Base-by-base conservation (phyloP, 2,888 invertebrate genomes). In the Drosophila algonquin region DNA sequence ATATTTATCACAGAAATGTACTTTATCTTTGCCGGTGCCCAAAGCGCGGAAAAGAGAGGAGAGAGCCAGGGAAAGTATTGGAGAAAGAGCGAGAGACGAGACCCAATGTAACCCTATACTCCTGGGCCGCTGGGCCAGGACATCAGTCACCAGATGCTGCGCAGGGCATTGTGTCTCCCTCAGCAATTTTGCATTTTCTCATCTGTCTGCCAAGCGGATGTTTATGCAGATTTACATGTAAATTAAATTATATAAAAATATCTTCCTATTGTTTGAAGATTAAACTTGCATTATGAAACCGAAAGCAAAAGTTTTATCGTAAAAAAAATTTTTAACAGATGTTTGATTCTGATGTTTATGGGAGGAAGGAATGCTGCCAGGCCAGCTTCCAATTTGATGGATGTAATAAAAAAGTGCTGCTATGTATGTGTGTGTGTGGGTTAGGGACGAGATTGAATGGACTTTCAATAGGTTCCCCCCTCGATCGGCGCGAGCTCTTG, bases 1-100 rank as follows among this genome's bases (percentile, higher is more conserved):
- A 89, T 89, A 89, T 84, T 84, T 84, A 89, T 85, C 82, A 87
- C 75, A 76, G 77, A 67, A 79, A 76, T 67, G 87, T 89, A 89
- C 88, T 84, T 84, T 89, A 84, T 84, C 84, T 84, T 84, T 67
- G 73, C 73, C 85, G 76, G 71, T 71, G 63, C 70, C 69, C 67
- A 69, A 67, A 57, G 70, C 67, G 67, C 67, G 69, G n/a, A 40
- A 40, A n/a, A 35, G 50, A 18, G 46, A n/a, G 32, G 58, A 18
- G 18, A 30, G 18, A 45, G 1, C 44, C 32, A 8, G 12, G 50
- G 50, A 55, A 58, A 59, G 47, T 14, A n/a, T n/a, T n/a, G n/a
- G n/a, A n/a, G n/a, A n/a, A n/a, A n/a, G n/a, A n/a, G n/a, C n/a
- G 24, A 18, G 18, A 18, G 18, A 18, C 18, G 18, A 18, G 40